Percentiles rank a stretch among this genome's conserved stretches.
Conservation (phyloP, 1,140 invertebrate species). For the Helicoverpa zea region DNA sequence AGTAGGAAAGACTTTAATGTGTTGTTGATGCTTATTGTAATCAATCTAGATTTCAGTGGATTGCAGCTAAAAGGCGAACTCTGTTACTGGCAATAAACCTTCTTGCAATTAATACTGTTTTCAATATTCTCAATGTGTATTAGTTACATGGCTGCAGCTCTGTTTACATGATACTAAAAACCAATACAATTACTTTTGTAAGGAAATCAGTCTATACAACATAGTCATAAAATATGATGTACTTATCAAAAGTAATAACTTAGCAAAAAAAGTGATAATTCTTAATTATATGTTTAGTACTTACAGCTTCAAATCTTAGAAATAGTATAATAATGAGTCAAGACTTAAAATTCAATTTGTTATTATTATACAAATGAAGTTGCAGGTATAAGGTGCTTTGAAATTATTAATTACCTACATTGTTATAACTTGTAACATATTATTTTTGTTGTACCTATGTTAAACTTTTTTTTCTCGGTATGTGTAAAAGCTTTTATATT, state of each 20-base stretch:
- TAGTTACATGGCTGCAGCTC: background rate
- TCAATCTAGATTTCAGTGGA: background rate
- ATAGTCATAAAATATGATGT: conserved; percentile 7
- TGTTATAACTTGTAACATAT: background rate
- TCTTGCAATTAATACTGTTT: background rate
- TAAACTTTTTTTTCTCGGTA: background rate
- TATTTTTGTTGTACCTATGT: conserved; percentile 5
- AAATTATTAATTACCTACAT: background rate
- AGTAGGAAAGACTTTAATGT: too few relatives aligned
- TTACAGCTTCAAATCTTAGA: conserved; percentile 5
- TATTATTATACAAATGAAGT: background rate
- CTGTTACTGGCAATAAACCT: background rate
- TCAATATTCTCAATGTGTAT: background rate
- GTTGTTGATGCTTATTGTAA: background rate
- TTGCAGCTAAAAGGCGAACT: background rate
- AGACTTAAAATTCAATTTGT: background rate
- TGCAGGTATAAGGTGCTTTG: background rate
- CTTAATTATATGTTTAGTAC: conserved; percentile 4
- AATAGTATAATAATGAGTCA: conserved; percentile 2
- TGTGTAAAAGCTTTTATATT: too few relatives aligned
- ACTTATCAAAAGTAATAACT: conserved; percentile 3
- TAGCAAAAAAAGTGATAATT: conserved; percentile 7
- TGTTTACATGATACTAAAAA: background rate
- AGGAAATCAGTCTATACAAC: background rate
- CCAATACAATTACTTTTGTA: background rate